Base-by-base conservation (phyloP, 2,113 vertebrate species). In the Pao palembangensis region DNA sequence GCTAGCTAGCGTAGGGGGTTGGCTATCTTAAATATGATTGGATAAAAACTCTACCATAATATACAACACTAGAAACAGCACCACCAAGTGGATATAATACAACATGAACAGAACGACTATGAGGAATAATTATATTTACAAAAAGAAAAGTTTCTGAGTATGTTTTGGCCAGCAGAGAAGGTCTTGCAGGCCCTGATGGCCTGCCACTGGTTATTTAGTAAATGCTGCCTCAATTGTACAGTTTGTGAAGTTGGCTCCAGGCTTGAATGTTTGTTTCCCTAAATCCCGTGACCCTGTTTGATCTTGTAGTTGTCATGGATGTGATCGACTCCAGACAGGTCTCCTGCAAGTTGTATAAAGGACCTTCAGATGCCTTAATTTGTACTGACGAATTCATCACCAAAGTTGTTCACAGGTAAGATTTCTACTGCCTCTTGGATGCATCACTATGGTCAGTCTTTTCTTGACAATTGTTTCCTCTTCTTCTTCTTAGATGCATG, bases 321-420 rank as follows among this genome's bases (percentile, higher is more conserved):
- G 94, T 99, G 55, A 93, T 95, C 67, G 95, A 99, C 84, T 95
- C 96, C 46, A 93, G 91, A 72, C 96, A 96, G 3, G 94, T 99
- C 55, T 92, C 90, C 85, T 98, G 96, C 83, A 98, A 97, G 84
- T 91, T 99, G 10, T 99, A 98, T 82, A 99, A 98, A 82, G 95
- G 97, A 50, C 86, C 94, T 5, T 98, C 96, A 0, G 97, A 99
- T 80, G 97, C 96, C 73, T 92, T 98, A 43, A 98, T 99, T 84
- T 99, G 96, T 60, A 98, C 95, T 25, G 97, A 99, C 84, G 97
- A 98, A 79, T 99, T 98, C 89, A 98, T 99, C 87, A 95, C 97
- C 79, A 98, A 98, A 90, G 96, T 99, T 73, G 96, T 99, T 71
- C 95, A 98, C 69, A 94, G 96, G 97, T 99, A 87, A 81, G 88